Evolutionary conservation across 2,797 vertebrate genomes (phyloP), one percentile per base, ranked within the genome.

Genomic region (Macroramphosus scolopax): DNA sequence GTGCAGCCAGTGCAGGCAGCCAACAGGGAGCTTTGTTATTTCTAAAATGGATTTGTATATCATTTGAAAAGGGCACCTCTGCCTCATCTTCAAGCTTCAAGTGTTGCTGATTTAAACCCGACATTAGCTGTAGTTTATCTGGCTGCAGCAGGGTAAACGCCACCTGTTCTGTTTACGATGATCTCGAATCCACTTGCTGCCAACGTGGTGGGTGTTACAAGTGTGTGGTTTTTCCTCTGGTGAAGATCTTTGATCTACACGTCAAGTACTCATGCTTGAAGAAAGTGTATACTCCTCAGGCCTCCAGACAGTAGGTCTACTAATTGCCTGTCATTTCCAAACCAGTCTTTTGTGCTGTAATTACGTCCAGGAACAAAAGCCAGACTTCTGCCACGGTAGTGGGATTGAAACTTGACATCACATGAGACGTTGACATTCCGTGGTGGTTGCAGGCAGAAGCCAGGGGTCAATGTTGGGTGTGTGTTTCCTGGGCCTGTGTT

Each of bases 241-340:
- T 14, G 44, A 14, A 22, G 45, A 56, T 68, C 75, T 77, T 84
- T 83, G 80, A 80, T 75, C 51, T 55, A 1, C 52, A 48, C 36
- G 32, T 53, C 48, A 34, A 58, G 45, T 62, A 43, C 51, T 63
- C 37, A 51, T 46, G 40, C 61, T 50, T 50, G 56, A 78, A 64
- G 76, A 68, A 63, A 76, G 72, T 71, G 62, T 49, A 44, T 67
- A 63, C 40, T 22, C 63, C 60, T 17, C 49, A 50, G 65, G 81
- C 63, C 31, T 59, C 52, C 62, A 72, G 85, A 78, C 81, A 83
- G 65, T 63, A 64, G 32, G 60, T 56, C 73, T 88, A n/a, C n/a
- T n/a, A 87, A 86, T 88, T 88, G 83, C 78, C 72, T 59, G 74
- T 83, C 66, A 51, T 84, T 86, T 76, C 55, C 80, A 78, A 83